Evolutionary conservation across 2,888 invertebrate genomes (phyloP).

Genomic region (Caenorhabditis sinica): DNA sequence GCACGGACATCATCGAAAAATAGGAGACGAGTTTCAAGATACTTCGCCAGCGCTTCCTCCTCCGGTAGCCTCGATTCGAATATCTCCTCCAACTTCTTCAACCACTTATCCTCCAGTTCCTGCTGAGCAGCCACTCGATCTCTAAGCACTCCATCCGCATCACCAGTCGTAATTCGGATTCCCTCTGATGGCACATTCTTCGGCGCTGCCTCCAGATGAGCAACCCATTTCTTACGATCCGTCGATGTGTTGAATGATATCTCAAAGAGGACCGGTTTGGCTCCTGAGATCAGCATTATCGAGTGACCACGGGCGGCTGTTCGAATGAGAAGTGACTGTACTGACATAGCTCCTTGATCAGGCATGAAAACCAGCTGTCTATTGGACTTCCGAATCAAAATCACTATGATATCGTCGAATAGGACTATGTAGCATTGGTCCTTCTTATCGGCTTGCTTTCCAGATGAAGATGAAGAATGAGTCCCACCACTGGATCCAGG

Average conservation of each 20-base stretch:
- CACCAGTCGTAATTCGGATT: conserved; percentile 34
- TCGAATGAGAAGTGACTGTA: conserved; percentile 67
- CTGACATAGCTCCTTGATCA: conserved; percentile 73
- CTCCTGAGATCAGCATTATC: conserved; percentile 69
- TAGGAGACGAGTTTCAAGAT: conserved; percentile 63
- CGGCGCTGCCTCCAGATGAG: conserved; percentile 68
- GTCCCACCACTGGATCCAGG: conserved; percentile 22
- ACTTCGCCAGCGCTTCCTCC: conserved; percentile 61
- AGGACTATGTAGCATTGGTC: conserved; percentile 57
- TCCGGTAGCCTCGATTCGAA: conserved; percentile 59
- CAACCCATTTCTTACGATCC: conserved; percentile 72
- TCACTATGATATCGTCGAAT: conserved; percentile 76
- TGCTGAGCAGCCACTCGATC: conserved; percentile 59
- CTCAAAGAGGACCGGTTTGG: conserved; percentile 70
- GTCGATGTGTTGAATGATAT: conserved; percentile 69
- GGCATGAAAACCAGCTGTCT: conserved; percentile 64
- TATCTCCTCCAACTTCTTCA: conserved; percentile 56
- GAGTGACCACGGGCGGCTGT: conserved; percentile 66
- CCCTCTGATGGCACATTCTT: conserved; percentile 59
- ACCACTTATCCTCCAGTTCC: conserved; percentile 69
- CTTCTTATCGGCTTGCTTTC: conserved; percentile 52
- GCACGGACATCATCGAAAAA: conserved; percentile 64
- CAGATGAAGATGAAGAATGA: conserved; percentile 42
- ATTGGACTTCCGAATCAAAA: conserved; percentile 62
- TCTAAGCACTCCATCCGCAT: conserved; percentile 54